Evolutionary conservation across 1,140 invertebrate species (phyloP), one percentile per base, ranked within the genome.

Genomic region (Pseudomyrmex pallidus): DNA sequence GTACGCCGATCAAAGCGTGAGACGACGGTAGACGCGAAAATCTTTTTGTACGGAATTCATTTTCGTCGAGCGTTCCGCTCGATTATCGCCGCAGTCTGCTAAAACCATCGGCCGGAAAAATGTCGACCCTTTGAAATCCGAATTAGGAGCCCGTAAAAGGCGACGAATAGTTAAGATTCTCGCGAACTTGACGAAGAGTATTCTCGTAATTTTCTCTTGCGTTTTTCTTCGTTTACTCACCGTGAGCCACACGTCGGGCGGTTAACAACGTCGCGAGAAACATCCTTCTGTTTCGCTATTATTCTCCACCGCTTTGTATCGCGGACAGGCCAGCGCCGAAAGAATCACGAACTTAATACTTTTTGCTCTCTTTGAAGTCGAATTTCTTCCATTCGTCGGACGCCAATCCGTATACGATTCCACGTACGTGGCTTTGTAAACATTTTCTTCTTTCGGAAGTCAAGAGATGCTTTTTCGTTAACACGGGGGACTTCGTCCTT

Each of bases 1-100:
- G 82, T 80, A 56, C 73, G 82, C 59, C 87, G 87, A 88, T 90
- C 89, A 90, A 90, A 90, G 89, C 80, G 50, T 50, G 67, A 25
- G 50, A 62, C 22, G 68, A 67, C 35, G 74, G 61, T 66, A 82
- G 77, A 63, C 56, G 54, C n/a, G 82, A 61, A 22, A 87, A 87
- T 87, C 68, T 68, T 52, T 86, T 83, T 76, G 52, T 25, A 44
- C 54, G 54, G 52, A 73, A 86, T 84, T 86, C 85, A 78, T 87
- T 74, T 74, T 64, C 57, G 67, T 56, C 74, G 64, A 48, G 44
- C 68, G 25, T 74, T 78, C 44, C 84, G 22, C 50, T 44, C 54
- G 73, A 82, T 87, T 87, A 87, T 87, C 86, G 70, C 10, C 52
- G 61, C 20, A 68, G 83, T 83, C 70, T 74, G 74, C 64, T 77